Percentiles rank a stretch among this genome's conserved stretches.
These are phyloP conservation scores for Paralichthys olivaceus DNA, from an alignment of 2,113 vertebrate genomes.

Conservation along the genomic window DNA sequence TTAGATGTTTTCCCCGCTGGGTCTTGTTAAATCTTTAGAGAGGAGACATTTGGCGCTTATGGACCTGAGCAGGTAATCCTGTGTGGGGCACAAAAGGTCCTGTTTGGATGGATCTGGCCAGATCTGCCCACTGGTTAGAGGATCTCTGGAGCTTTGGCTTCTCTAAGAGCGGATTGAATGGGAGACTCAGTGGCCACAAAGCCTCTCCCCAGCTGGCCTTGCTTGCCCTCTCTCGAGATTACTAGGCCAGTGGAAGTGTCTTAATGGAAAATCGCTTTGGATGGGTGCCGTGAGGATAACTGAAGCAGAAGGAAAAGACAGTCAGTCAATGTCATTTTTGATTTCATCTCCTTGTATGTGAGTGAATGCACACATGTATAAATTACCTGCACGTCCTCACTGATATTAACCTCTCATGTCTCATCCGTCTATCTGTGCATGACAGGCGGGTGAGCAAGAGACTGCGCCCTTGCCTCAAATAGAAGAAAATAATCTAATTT, in stretches of 20 bases:
- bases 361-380: not conserved
- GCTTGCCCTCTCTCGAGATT: constrained; percentile 52
- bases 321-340: not conserved
- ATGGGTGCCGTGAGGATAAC: constrained; percentile 8
- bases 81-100: constrained; percentile 47
- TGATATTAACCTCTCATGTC: constrained; percentile 32
- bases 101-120: constrained; percentile 58
- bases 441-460: constrained; percentile 46
- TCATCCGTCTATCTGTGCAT: constrained; percentile 48
- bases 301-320: constrained; percentile 2
- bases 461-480: constrained; percentile 40
- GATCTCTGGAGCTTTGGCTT: constrained; percentile 65
- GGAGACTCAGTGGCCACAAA: constrained; percentile 53
- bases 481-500: constrained; percentile 61
- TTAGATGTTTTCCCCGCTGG: constrained; percentile 32
- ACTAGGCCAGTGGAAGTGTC: constrained; percentile 49
- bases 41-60: constrained; percentile 59
- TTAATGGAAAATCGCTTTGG: constrained; percentile 48
- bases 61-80: constrained; percentile 64
- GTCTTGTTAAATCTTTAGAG: constrained; percentile 62
- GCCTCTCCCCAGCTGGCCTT: constrained; percentile 47
- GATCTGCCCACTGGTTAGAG: constrained; percentile 50
- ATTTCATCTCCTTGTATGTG: not conserved
- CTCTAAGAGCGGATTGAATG: constrained; percentile 66
- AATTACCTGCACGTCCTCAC: constrained; percentile 14